Conservation (phyloP, 2,888 invertebrate species). For the Coelogynopora nodosa region DNA sequence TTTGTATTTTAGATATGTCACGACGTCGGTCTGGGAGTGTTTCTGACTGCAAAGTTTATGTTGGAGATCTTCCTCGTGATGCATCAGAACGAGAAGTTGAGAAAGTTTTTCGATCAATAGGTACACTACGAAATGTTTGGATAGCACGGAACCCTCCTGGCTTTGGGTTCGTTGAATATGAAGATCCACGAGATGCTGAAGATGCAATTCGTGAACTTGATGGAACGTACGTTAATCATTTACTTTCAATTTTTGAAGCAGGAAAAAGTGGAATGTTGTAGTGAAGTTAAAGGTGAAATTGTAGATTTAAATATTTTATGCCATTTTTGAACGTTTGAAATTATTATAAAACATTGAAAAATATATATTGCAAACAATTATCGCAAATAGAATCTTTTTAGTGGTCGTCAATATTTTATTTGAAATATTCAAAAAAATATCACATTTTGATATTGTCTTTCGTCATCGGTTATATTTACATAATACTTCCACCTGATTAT, state of each 20-base stretch:
- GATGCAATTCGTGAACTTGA: slow-evolving; percentile 78
- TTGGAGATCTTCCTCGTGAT: slow-evolving; percentile 49
- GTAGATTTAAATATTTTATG: no score
- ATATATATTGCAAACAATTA: no score
- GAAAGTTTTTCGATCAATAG: slow-evolving; percentile 49
- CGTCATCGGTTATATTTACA: no score
- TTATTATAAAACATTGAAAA: no score
- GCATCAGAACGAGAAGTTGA: slow-evolving; percentile 49
- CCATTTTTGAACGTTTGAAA: no score
- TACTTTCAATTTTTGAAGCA: neutral
- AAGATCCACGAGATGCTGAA: slow-evolving; percentile 81
- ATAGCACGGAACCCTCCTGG: slow-evolving; percentile 63
- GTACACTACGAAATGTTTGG: slow-evolving; percentile 56
- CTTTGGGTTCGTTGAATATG: slow-evolving; percentile 83
- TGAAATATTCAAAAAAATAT: no score
- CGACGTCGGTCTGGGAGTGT: slow-evolving; percentile 37
- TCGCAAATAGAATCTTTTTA: no score
- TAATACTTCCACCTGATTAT: no score
- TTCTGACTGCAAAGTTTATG: slow-evolving; percentile 48
- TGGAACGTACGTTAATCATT: slow-evolving; percentile 69
- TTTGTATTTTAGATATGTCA: neutral
- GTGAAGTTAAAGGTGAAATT: neutral
- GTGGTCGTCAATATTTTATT: no score
- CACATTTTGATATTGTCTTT: no score
- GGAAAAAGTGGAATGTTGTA: neutral